A percentile compares a stretch with the other conserved stretches of the same genome.
phyloP scores from a whole-genome alignment of 2,888 invertebrate genomes.

The Microctonus brassicae region DNA sequence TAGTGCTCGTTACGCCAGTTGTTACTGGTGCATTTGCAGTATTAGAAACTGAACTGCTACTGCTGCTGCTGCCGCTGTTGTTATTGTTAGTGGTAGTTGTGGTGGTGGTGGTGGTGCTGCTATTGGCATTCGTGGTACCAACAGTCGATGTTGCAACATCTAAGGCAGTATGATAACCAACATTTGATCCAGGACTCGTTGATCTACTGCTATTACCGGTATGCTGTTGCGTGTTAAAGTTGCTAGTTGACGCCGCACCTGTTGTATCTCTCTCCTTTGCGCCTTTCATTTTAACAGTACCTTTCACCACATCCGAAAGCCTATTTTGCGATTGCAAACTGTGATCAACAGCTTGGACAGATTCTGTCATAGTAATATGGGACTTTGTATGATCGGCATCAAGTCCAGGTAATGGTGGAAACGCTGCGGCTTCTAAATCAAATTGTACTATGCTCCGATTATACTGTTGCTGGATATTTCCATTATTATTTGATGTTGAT shows the following conservation, averaged over 20 bases:
- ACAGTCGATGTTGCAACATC: constrained; percentile 40
- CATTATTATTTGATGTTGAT: constrained; percentile 1
- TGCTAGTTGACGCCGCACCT: constrained; percentile 1
- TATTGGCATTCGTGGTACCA: constrained; percentile 25
- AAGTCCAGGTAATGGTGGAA: constrained; percentile 83
- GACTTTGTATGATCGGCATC: constrained; percentile 66
- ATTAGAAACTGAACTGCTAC: constrained; percentile 16
- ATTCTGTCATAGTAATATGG: constrained; percentile 57
- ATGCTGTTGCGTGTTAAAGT: constrained; percentile 49
- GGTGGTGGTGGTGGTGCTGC: too few species aligned
- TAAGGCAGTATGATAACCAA: constrained; percentile 39
- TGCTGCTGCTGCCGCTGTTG: not conserved
- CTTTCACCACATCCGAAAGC: constrained; percentile 85
- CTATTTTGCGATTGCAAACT: constrained; percentile 73
- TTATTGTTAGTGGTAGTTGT: too few species aligned
- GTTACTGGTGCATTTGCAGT: constrained; percentile 41
- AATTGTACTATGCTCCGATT: constrained; percentile 75
- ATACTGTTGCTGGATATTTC: constrained; percentile 58
- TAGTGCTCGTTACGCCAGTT: constrained; percentile 52
- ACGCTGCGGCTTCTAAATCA: constrained; percentile 83
- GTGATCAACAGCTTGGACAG: constrained; percentile 6
- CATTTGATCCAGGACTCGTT: constrained; percentile 60
- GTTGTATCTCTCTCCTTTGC: constrained; percentile 62
- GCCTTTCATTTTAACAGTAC: constrained; percentile 76
- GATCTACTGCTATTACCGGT: constrained; percentile 62